A percentile compares a stretch with the other conserved stretches of the same genome.
Evolutionary conservation across 2,888 invertebrate species (phyloP).

Genomic region (Eupeodes latifasciatus): DNA sequence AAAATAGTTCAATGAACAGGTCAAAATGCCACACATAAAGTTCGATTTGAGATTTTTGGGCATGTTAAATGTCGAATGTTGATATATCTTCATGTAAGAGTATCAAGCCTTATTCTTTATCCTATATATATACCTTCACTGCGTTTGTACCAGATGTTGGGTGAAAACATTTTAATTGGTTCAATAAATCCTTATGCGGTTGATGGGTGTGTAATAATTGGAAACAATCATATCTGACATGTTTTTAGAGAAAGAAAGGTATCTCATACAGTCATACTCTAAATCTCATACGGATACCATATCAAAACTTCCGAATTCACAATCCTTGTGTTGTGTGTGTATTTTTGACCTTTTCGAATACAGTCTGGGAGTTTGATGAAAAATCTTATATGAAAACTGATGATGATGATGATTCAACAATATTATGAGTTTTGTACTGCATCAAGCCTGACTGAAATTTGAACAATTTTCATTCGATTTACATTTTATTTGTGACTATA

Average conservation of each 20-base stretch:
- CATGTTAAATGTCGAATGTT: background rate
- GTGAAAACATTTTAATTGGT: slow-evolving; percentile 65
- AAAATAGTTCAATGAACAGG: slow-evolving; percentile 15
- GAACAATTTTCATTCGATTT: background rate
- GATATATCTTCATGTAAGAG: background rate
- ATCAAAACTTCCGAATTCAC: background rate
- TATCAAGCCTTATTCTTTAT: background rate
- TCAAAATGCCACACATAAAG: slow-evolving; percentile 33
- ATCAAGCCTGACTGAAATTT: background rate
- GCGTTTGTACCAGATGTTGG: slow-evolving; percentile 30
- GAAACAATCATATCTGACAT: slow-evolving; percentile 11
- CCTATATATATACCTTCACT: background rate
- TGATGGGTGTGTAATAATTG: slow-evolving; percentile 20
- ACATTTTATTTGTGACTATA: no score
- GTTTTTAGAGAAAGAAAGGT: background rate
- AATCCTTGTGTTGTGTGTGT: no score
- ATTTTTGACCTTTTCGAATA: background rate
- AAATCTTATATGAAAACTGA: slow-evolving; percentile 13
- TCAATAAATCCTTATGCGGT: slow-evolving; percentile 32
- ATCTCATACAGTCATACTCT: background rate
- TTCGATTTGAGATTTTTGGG: background rate
- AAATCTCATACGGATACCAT: no score
- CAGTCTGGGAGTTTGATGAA: background rate
- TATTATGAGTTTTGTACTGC: background rate
- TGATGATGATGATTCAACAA: background rate